These are phyloP conservation scores for Xerus rutilus DNA, from an alignment of 2,797 vertebrate genomes.

Conservation along the genomic window DNA sequence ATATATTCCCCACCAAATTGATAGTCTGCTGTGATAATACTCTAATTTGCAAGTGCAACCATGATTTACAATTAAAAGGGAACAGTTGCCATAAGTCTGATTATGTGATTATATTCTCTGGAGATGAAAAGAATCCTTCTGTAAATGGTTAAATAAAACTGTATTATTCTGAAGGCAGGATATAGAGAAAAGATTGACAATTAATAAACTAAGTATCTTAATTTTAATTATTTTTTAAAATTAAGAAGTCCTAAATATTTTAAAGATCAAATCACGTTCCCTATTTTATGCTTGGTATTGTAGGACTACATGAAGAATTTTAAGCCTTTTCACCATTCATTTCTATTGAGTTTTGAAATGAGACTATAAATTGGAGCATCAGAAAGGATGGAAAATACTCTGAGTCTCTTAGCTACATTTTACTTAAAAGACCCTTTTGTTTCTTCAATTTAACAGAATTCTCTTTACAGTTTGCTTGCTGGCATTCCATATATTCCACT, in stretches of 20 bases:
- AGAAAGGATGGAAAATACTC: conserved; percentile 31
- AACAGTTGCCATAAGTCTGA: conserved; percentile 64
- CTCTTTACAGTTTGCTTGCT: conserved; percentile 2
- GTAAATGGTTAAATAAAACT: conserved; percentile 65
- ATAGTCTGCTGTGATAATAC: conserved; percentile 84
- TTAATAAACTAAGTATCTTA: conserved; percentile 13
- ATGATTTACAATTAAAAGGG: conserved; percentile 84
- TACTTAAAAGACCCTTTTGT: conserved; percentile 37
- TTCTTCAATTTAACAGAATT: conserved; percentile 17
- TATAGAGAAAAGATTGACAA: conserved; percentile 26
- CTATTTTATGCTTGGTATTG: neutral
- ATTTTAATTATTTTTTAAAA: conserved; percentile 65
- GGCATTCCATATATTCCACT: neutral
- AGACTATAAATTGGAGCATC: neutral
- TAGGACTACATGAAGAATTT: neutral
- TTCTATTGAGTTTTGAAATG: conserved; percentile 4
- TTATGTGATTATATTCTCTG: conserved; percentile 71
- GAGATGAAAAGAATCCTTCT: conserved; percentile 74
- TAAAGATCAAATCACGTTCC: neutral
- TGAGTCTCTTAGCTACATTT: neutral
- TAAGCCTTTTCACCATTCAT: neutral
- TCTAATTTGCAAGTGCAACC: conserved; percentile 82
- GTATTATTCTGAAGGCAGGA: conserved; percentile 54
- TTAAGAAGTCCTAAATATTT: conserved; percentile 53
- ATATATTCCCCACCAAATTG: conserved; percentile 81